These are phyloP conservation scores for Epistrophe eligans DNA, from an alignment of 2,888 invertebrate species.

Conservation along the genomic window DNA sequence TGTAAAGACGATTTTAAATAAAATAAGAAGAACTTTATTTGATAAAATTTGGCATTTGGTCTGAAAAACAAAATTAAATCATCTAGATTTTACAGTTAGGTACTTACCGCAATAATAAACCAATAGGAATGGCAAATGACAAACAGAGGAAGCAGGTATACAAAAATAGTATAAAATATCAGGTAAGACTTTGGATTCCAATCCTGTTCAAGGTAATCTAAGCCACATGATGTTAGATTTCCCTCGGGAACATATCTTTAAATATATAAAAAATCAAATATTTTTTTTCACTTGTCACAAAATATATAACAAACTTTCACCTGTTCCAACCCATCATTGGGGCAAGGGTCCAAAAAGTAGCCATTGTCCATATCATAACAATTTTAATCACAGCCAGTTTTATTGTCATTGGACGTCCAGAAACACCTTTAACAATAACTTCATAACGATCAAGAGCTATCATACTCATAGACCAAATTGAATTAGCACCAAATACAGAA, in stretches of 20 bases:
- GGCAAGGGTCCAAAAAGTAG: constrained; percentile 90
- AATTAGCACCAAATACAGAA: constrained; percentile 92
- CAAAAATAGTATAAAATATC: constrained; percentile 90
- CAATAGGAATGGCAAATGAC: constrained; percentile 94
- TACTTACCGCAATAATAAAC: constrained; percentile 91
- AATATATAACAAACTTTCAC: constrained; percentile 83
- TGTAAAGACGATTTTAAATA: too few relatives aligned
- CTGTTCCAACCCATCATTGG: constrained; percentile 95
- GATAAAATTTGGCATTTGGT: background rate
- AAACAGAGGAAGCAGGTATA: constrained; percentile 90
- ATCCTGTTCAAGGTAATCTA: constrained; percentile 92
- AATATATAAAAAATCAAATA: background rate
- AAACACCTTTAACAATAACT: constrained; percentile 94
- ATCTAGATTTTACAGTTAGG: background rate
- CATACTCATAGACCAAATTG: constrained; percentile 95
- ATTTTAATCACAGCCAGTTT: constrained; percentile 92
- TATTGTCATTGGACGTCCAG: constrained; percentile 93
- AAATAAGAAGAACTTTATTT: too few relatives aligned
- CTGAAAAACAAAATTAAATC: background rate
- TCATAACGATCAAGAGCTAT: constrained; percentile 95
- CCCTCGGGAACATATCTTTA: constrained; percentile 88
- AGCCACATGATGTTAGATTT: constrained; percentile 96
- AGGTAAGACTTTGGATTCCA: constrained; percentile 92
- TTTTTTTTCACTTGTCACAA: background rate
- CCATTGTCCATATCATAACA: constrained; percentile 91